These are phyloP conservation scores for Boulengeromyrus knoepffleri DNA, from an alignment of 2,113 vertebrate genomes.

Conservation along the genomic window DNA sequence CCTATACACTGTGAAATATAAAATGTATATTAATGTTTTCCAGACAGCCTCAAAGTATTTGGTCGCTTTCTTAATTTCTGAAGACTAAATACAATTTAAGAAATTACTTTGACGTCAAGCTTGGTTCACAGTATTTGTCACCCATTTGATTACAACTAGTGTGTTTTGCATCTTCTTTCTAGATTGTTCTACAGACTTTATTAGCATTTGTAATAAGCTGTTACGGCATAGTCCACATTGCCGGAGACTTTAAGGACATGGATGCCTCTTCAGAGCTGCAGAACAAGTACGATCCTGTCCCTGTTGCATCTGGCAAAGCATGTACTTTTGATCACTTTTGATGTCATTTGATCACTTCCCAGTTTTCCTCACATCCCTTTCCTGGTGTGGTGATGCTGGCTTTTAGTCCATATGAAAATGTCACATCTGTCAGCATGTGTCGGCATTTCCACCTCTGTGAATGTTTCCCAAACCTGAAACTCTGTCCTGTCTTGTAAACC, in stretches of 20 bases:
- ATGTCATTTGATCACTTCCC: background rate
- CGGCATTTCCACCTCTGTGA: background rate
- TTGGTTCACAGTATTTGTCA: background rate
- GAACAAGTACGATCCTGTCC: slow-evolving; percentile 73
- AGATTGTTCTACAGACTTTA: slow-evolving; percentile 95
- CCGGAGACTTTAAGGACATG: slow-evolving; percentile 92
- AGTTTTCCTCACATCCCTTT: background rate
- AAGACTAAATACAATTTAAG: background rate
- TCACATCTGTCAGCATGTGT: background rate
- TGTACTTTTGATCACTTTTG: background rate
- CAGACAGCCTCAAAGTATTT: background rate
- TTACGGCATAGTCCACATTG: slow-evolving; percentile 94
- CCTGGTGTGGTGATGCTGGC: too few relatives aligned
- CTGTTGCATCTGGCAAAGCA: background rate
- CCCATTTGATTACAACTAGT: background rate
- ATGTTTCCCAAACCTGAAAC: background rate
- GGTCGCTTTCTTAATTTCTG: background rate
- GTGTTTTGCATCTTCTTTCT: slow-evolving; percentile 33
- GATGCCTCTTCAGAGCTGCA: slow-evolving; percentile 94
- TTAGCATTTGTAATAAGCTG: slow-evolving; percentile 88
- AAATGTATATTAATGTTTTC: background rate
- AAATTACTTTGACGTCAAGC: background rate
- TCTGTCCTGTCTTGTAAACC: background rate
- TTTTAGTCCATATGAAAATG: background rate
- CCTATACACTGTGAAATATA: background rate